These are phyloP conservation scores for Mesorhabditis spiculigera DNA, from an alignment of 2,888 invertebrate species.

Conservation along the genomic window DNA sequence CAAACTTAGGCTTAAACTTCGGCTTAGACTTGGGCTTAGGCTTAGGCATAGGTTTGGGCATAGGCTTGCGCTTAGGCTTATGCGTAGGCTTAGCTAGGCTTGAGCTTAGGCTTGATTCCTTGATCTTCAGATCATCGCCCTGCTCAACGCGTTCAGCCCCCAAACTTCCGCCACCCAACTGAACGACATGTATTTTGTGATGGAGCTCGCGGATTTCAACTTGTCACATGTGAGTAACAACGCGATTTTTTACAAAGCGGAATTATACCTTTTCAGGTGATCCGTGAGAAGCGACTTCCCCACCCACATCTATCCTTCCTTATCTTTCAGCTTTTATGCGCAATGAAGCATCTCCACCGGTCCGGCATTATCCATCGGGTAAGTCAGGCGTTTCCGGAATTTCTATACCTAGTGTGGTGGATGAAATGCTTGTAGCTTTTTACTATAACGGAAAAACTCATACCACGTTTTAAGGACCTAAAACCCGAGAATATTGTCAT, in stretches of 20 bases:
- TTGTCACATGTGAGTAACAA: background rate
- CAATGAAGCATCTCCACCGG: background rate
- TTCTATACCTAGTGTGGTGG: background rate
- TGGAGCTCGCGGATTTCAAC: background rate
- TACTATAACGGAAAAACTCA: too few relatives aligned
- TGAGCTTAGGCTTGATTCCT: too few relatives aligned
- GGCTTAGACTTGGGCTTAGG: too few relatives aligned
- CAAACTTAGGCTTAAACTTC: too few relatives aligned
- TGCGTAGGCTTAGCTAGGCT: too few relatives aligned
- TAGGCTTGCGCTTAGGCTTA: too few relatives aligned
- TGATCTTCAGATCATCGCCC: background rate
- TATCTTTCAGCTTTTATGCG: background rate
- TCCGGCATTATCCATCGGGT: background rate
- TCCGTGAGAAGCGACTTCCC: background rate
- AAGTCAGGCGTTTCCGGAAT: background rate
- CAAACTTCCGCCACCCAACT: background rate
- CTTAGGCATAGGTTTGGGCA: too few relatives aligned
- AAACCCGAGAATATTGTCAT: slow-evolving; percentile 3
- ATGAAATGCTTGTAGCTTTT: background rate
- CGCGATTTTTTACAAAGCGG: background rate
- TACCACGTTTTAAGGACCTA: background rate
- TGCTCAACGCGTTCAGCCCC: background rate
- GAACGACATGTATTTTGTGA: background rate
- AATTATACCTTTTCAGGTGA: background rate
- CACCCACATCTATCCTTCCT: slow-evolving; percentile 1